Percentiles rank a stretch among this genome's conserved stretches.
Conservation (phyloP, 2,797 vertebrate genomes). For the Hydrophis major region DNA sequence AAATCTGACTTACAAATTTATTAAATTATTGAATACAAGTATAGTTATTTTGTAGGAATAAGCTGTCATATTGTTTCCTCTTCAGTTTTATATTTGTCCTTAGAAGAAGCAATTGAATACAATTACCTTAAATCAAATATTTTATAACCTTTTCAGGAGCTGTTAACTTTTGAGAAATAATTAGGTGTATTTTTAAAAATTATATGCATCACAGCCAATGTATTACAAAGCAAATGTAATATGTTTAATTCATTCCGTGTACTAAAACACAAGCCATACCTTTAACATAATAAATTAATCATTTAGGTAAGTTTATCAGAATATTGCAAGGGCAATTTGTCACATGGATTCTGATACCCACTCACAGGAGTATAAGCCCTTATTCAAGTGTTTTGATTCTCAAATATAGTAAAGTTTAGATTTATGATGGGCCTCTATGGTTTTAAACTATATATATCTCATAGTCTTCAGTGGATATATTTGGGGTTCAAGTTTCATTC, state of each 20-base stretch:
- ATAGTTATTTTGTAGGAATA: not conserved
- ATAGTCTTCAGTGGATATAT: not conserved
- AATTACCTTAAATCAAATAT: not conserved
- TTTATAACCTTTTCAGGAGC: not conserved
- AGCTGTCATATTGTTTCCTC: too few species aligned
- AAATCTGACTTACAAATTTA: not conserved
- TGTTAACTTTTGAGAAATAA: not conserved
- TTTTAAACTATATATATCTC: not conserved
- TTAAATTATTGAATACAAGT: not conserved
- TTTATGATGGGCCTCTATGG: not conserved
- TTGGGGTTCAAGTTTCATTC: not conserved
- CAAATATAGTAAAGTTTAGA: not conserved
- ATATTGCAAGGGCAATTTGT: not conserved
- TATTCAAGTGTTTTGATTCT: not conserved
- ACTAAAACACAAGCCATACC: not conserved
- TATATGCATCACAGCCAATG: not conserved
- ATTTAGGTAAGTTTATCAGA: not conserved
- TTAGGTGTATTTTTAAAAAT: not conserved
- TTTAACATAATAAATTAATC: not conserved
- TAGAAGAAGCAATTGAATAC: not conserved
- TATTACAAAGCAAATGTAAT: not conserved
- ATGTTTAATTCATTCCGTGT: not conserved
- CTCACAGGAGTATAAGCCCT: not conserved
- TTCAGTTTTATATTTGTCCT: not conserved
- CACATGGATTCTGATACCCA: not conserved